Evolutionary conservation across 2,797 vertebrate species (phyloP).

Genomic region (Catharus ustulatus): DNA sequence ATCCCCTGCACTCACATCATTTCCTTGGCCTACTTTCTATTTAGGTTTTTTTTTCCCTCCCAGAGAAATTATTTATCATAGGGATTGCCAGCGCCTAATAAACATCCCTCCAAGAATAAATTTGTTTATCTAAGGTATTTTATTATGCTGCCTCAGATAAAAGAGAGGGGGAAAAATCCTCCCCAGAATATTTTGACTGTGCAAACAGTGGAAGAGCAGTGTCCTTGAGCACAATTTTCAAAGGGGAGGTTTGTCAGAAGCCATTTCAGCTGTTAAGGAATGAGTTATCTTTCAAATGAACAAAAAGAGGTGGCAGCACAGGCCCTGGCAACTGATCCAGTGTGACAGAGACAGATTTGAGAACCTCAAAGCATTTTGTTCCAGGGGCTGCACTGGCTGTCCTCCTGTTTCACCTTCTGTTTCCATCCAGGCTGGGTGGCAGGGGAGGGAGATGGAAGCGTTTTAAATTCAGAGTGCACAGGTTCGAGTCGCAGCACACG

Average conservation of each 20-base stretch:
- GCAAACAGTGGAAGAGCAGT: slow-evolving; percentile 57
- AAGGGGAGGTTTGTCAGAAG: slow-evolving; percentile 63
- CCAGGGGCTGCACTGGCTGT: not conserved
- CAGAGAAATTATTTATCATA: slow-evolving; percentile 67
- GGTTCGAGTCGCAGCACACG: not conserved
- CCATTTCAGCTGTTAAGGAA: slow-evolving; percentile 55
- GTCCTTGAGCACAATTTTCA: slow-evolving; percentile 67
- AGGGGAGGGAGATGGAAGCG: not conserved
- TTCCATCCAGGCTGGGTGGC: not conserved
- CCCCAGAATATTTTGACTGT: slow-evolving; percentile 39
- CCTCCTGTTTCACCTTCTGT: slow-evolving; percentile 48
- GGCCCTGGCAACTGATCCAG: slow-evolving; percentile 35
- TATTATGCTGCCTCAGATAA: slow-evolving; percentile 68
- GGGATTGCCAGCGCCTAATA: slow-evolving; percentile 44
- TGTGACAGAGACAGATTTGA: slow-evolving; percentile 55
- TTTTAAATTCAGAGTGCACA: slow-evolving; percentile 34
- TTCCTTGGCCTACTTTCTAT: slow-evolving; percentile 55
- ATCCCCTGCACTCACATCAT: not conserved
- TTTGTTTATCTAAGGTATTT: slow-evolving; percentile 74
- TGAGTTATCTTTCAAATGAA: slow-evolving; percentile 57
- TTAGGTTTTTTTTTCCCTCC: not conserved
- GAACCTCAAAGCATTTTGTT: slow-evolving; percentile 52
- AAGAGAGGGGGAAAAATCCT: not conserved
- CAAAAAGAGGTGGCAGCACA: slow-evolving; percentile 4
- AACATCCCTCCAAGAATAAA: slow-evolving; percentile 70